Percentiles rank a stretch among this genome's conserved stretches.
Evolutionary conservation across 2,797 vertebrate species (phyloP).

Genomic region (Oryzias sinensis): DNA sequence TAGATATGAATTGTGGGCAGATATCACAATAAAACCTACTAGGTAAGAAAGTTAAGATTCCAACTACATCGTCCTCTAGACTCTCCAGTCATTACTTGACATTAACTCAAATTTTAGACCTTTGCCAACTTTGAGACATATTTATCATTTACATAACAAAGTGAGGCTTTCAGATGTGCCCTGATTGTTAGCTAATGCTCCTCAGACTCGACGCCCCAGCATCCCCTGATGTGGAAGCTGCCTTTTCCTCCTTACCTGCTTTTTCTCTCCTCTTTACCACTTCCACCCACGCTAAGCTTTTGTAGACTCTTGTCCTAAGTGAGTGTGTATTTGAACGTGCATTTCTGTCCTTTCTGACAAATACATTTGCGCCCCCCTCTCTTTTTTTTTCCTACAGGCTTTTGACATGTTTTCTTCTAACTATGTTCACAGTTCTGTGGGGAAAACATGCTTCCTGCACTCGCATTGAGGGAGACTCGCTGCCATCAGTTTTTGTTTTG

Average conservation of each 20-base stretch:
- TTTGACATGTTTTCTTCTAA: conserved; percentile 28
- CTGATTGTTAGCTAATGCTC: conserved; percentile 40
- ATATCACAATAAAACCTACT: too few species aligned
- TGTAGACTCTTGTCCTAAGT: conserved; percentile 61
- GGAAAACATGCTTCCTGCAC: not conserved
- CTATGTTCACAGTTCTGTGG: conserved; percentile 5
- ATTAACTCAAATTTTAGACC: conserved; percentile 13
- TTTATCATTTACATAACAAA: conserved; percentile 36
- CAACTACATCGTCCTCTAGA: too few species aligned
- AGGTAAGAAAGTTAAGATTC: too few species aligned
- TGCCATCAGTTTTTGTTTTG: not conserved
- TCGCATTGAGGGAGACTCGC: conserved; percentile 6
- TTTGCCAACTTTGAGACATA: conserved; percentile 18
- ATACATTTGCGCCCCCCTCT: conserved; percentile 16
- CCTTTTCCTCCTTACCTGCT: conserved; percentile 57
- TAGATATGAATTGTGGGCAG: too few species aligned
- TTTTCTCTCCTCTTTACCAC: conserved; percentile 56
- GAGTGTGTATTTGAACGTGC: conserved; percentile 43
- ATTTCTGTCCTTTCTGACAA: conserved; percentile 41
- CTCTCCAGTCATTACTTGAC: conserved; percentile 3
- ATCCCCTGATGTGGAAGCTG: conserved; percentile 48
- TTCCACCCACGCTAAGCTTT: conserved; percentile 59
- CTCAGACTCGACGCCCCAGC: conserved; percentile 29
- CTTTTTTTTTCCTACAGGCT: conserved; percentile 10
- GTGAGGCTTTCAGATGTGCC: conserved; percentile 5